Conservation (phyloP, 2,113 vertebrate species). For the Athene noctua region DNA sequence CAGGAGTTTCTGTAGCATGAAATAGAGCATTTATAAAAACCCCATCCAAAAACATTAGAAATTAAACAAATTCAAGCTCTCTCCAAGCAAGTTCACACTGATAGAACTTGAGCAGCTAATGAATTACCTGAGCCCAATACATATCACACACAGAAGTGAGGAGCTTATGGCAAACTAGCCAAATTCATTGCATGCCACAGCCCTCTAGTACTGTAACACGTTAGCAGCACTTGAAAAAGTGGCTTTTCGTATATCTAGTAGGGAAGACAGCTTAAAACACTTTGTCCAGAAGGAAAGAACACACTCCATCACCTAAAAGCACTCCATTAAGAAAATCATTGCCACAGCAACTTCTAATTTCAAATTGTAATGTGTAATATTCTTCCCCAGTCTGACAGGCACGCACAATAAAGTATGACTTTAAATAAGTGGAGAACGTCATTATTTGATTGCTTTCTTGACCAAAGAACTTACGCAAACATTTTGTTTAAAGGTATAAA, state of each 20-base stretch:
- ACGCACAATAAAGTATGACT: background rate
- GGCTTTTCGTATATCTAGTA: background rate
- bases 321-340: background rate
- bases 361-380: background rate
- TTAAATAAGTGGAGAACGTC: background rate
- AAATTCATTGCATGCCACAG: background rate
- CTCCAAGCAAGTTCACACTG: background rate
- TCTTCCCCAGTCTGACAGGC: background rate
- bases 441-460: background rate
- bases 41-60: background rate
- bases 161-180: background rate
- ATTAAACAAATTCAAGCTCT: background rate
- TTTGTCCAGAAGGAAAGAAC: background rate
- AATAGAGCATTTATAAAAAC: background rate
- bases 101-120: background rate
- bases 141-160: background rate
- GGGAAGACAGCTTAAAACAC: background rate
- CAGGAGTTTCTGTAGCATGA: background rate
- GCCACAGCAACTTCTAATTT: background rate
- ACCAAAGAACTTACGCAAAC: background rate
- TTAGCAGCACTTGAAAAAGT: background rate
- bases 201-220: background rate
- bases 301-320: background rate
- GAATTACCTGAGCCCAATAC: background rate
- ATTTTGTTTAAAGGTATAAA: background rate